phyloP scores from a whole-genome alignment of 2,888 invertebrate species.

The Conomelus anceps region DNA sequence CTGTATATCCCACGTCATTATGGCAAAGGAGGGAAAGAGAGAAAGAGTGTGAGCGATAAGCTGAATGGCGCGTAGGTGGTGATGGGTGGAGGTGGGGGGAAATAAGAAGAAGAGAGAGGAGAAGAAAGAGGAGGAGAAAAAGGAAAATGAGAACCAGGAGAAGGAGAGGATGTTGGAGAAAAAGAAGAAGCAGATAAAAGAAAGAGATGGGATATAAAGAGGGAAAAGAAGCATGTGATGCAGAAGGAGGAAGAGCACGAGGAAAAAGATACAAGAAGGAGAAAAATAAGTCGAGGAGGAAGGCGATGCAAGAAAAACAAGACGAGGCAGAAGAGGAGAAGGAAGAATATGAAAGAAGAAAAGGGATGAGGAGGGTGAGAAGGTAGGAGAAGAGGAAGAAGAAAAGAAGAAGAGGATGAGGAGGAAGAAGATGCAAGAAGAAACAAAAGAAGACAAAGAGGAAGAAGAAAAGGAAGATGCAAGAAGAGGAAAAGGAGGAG shows the following conservation, averaged over 20 bases:
- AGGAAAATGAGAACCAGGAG: neutral
- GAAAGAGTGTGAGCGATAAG: neutral
- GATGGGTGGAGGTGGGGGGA: neutral
- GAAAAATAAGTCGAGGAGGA: too few relatives aligned
- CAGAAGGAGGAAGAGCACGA: neutral
- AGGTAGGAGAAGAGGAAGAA: neutral
- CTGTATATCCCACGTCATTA: too few relatives aligned
- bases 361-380: neutral
- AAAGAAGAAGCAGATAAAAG: neutral
- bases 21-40: slow-evolving; percentile 13
- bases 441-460: neutral
- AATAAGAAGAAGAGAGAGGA: neutral
- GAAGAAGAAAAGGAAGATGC: neutral
- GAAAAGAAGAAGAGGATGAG: too few relatives aligned
- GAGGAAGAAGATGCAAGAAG: too few relatives aligned
- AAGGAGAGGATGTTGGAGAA: neutral
- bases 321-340: too few relatives aligned
- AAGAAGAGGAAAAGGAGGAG: neutral
- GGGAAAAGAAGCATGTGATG: neutral
- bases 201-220: neutral
- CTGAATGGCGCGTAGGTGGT: slow-evolving; percentile 13
- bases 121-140: too few relatives aligned
- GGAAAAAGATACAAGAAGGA: neutral
- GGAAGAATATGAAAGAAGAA: neutral
- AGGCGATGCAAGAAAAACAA: too few relatives aligned